Evolutionary conservation across 2,888 invertebrate genomes (phyloP).

Genomic region (Drosophila anceps): DNA sequence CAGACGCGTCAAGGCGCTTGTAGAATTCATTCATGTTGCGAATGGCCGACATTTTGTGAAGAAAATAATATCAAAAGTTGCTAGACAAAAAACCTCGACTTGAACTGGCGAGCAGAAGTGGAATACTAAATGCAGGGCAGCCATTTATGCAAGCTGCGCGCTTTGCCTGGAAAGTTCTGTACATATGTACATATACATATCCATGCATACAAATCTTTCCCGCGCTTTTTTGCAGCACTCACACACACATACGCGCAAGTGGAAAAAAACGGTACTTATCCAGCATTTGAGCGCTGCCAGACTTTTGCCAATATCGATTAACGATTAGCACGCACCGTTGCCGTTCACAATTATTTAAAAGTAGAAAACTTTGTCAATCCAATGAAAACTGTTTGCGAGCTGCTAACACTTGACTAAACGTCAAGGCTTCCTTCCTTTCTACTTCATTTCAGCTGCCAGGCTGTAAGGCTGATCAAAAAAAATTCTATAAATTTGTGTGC

Average conservation of each 20-base stretch:
- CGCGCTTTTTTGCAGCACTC: constrained; percentile 24
- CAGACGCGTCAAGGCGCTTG: constrained; percentile 63
- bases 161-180: background rate
- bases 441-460: constrained; percentile 2
- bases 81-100: background rate
- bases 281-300: constrained; percentile 27
- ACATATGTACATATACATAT: background rate
- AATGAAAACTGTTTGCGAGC: background rate
- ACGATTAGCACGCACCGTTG: background rate
- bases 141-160: constrained; percentile 14
- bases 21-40: constrained; percentile 59
- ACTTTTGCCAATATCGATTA: background rate
- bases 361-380: background rate
- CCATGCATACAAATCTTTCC: background rate
- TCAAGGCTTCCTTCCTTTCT: constrained; percentile 11
- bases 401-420: background rate
- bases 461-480: background rate
- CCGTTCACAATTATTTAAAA: constrained; percentile 4
- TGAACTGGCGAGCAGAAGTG: constrained; percentile 2
- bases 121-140: too few relatives aligned
- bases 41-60: constrained; percentile 38
- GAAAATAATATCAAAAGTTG: background rate
- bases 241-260: constrained; percentile 6
- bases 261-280: constrained; percentile 34
- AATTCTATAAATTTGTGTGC: constrained; percentile 3